Base-by-base conservation (phyloP, 2,888 invertebrate genomes). In the Hybos culiciformis region DNA sequence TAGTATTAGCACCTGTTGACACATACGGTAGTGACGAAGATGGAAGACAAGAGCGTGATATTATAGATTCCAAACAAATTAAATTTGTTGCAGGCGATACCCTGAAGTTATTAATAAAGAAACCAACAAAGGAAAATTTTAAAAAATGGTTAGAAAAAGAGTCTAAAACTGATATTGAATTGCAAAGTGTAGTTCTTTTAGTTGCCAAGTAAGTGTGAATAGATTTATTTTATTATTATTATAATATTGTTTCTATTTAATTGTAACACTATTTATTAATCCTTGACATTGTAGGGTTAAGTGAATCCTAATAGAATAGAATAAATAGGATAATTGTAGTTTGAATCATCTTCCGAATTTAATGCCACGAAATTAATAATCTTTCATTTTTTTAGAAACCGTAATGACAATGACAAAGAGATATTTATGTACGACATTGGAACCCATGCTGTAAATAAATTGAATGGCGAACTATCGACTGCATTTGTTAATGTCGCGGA, bases 401-500 rank as follows among this genome's bases (percentile, higher is more conserved):
- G 62, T 39, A 47, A 53, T 19, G 53, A 54, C 1, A 70, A 70
- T 37, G 76, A 77, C 44, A 78, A 79, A 57, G 87, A 87, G 68
- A 87, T 88, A 54, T 88, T 77, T 65, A 87, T 88, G 87, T 87
- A 85, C 60, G 87, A 88, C 58, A 77, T 85, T 36, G 67, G 72
- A 47, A 77, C 80, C 4, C 75, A 80, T 54, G 75, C 73, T 32
- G 81, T 86, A 3, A 86, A 77, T 62, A 84, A 80, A 63, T 67
- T 88, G 18, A 78, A 75, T 50, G 87, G 88, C 2, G 86, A 86
- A 56, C 69, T 88, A 40, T 87, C 87, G 5, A 76, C 79, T 40
- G 84, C 87, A 29, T 88, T 88, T 54, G 86, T 87, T 3, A 82
- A 83, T 57, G 87, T 86, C 36, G 88, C 88, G 18, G 87, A 87